Percentiles rank a stretch among this genome's conserved stretches.
Evolutionary conservation across 2,113 vertebrate species (phyloP).

Genomic region (Sapajus apella): DNA sequence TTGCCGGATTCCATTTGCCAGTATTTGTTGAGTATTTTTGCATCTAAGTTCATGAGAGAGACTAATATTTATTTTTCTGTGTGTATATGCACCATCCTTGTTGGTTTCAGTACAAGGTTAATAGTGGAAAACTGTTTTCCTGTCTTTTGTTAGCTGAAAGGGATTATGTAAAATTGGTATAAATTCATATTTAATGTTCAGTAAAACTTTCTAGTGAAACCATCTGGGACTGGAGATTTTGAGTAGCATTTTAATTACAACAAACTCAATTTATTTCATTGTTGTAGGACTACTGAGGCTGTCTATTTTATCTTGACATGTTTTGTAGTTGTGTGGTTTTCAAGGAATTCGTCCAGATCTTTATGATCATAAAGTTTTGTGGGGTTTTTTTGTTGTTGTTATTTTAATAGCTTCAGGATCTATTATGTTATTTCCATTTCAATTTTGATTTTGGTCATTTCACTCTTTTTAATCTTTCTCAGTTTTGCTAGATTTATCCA

Average conservation of each 20-base stretch:
- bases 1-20: neutral
- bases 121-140: neutral
- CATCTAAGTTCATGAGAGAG: neutral
- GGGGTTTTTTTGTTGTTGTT: neutral
- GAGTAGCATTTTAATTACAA: neutral
- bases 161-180: neutral
- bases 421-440: neutral
- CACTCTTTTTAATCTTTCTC: neutral
- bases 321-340: neutral
- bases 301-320: neutral
- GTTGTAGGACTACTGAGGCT: neutral
- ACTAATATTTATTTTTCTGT: too few species aligned
- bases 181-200: neutral
- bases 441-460: neutral
- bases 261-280: neutral
- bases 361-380: neutral
- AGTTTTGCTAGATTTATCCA: too few species aligned
- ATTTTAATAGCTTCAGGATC: neutral
- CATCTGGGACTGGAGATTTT: neutral
- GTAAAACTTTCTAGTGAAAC: neutral
- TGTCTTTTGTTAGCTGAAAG: neutral
- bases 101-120: neutral
- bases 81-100: accelerated
- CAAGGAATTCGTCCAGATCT: too few species aligned
- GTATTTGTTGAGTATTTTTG: neutral